These are phyloP conservation scores for Helicorthomorpha holstii DNA, from an alignment of 1,140 invertebrate genomes.

Conservation along the genomic window DNA sequence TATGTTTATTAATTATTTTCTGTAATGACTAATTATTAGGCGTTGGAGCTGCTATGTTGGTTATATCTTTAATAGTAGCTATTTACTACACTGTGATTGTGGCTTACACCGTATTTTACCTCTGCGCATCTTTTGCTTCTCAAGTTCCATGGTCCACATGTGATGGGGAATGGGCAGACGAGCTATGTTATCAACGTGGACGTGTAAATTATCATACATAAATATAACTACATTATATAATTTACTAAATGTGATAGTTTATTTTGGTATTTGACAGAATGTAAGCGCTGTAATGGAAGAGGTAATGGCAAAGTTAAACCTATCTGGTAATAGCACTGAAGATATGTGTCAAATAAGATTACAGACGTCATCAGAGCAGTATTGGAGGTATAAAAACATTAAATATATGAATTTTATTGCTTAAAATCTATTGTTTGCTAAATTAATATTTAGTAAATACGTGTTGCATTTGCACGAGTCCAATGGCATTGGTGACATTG, in stretches of 20 bases:
- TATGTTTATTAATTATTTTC: neutral
- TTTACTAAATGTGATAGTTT: too few species aligned
- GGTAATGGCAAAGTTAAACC: too few species aligned
- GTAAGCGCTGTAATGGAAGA: too few species aligned
- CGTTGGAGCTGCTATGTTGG: conserved; percentile 57
- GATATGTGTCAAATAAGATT: too few species aligned
- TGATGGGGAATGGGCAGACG: conserved; percentile 13
- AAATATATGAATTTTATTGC: neutral
- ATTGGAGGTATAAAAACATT: neutral
- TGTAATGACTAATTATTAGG: conserved; percentile 33
- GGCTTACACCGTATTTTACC: conserved; percentile 55
- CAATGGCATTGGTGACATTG: conserved; percentile 59
- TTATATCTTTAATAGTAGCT: conserved; percentile 41
- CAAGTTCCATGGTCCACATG: conserved; percentile 41
- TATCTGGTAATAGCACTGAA: too few species aligned
- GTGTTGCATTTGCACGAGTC: conserved; percentile 40
- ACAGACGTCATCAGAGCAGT: neutral
- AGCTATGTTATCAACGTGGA: too few species aligned
- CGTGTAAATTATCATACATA: too few species aligned
- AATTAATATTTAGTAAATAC: conserved; percentile 35
- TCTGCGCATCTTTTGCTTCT: conserved; percentile 40
- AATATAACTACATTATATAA: too few species aligned
- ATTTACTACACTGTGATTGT: conserved; percentile 70
- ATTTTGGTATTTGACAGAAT: too few species aligned
- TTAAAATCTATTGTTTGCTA: neutral